Evolutionary conservation across 2,113 vertebrate species (phyloP), one percentile per base, ranked within the genome.

Genomic region (Oenanthe melanoleuca): DNA sequence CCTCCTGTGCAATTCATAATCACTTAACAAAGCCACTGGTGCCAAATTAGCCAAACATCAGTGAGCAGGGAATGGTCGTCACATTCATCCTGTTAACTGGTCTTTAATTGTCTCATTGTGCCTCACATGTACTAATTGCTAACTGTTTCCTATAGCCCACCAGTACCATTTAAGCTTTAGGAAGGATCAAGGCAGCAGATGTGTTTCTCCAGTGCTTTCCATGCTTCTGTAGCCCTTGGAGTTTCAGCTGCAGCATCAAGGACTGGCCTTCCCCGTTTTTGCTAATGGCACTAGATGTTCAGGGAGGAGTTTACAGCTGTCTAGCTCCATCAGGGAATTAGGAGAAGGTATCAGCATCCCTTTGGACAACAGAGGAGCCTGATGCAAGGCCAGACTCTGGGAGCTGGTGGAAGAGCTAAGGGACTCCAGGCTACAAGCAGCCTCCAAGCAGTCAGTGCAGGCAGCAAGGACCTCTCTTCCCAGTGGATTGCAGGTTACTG

Each of bases 1-100:
- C 50, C 50, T 69, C 61, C 84, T 33, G 16, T 63, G 70, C 78
- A 73, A 89, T 95, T 88, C 86, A 92, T 84, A 84, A 88, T 61
- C 6, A 4, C 74, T 95, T 94, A 95, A 93, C 80, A 86, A 92
- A 96, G 57, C 78, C 4, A 0, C 67, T 86, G 67, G 90, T 91
- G 89, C 85, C 80, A 95, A 95, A 97, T 97, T 96, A 97, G 80
- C 88, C 87, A 95, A 95, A 97, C 96, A 86, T 94, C 93, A 94
- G 88, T 93, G 94, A 96, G 93, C 88, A 75, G 67, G 50, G 88
- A 96, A 97, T 78, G 86, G 95, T 91, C 28, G 0, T 95, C 83
- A 79, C 75, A 89, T 96, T 86, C 86, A 92, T 91, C 84, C 89
- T 50, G 45, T 65, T 94, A 95, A 95, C 88, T 84, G 74, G 45